Conservation (phyloP, 2,113 vertebrate species). For the Ophthalmolycus amberensis region DNA sequence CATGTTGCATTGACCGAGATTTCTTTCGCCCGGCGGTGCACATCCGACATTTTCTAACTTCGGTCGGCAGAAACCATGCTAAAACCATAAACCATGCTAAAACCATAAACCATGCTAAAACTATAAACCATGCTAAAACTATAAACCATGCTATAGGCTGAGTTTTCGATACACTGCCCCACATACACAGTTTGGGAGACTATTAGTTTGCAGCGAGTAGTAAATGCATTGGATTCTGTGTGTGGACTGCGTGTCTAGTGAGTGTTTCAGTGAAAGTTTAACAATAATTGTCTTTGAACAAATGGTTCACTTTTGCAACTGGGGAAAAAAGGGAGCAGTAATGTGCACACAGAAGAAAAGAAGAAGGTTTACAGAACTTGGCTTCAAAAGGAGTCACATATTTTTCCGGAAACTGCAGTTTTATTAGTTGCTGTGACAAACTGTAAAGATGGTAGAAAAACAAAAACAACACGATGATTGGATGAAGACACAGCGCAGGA, state of each 20-base stretch:
- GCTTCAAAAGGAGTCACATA: neutral
- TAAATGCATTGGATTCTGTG: neutral
- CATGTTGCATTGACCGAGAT: too few relatives aligned
- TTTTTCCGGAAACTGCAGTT: neutral
- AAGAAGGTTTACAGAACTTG: neutral
- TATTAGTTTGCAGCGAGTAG: too few relatives aligned
- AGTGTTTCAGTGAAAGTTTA: neutral
- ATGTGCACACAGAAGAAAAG: neutral
- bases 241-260: too few relatives aligned
- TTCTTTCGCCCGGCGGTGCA: too few relatives aligned
- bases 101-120: too few relatives aligned
- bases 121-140: too few relatives aligned
- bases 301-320: neutral
- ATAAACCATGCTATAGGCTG: too few relatives aligned
- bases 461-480: neutral
- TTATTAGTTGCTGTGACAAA: slow-evolving; percentile 11
- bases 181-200: too few relatives aligned
- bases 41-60: too few relatives aligned
- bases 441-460: slow-evolving; percentile 6
- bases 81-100: too few relatives aligned
- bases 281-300: neutral
- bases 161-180: too few relatives aligned
- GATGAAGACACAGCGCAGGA: slow-evolving; percentile 6
- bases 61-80: too few relatives aligned
- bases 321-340: neutral